Evolutionary conservation across 2,113 vertebrate species (phyloP), one percentile per base, ranked within the genome.

Genomic region (Lamprotornis superbus): DNA sequence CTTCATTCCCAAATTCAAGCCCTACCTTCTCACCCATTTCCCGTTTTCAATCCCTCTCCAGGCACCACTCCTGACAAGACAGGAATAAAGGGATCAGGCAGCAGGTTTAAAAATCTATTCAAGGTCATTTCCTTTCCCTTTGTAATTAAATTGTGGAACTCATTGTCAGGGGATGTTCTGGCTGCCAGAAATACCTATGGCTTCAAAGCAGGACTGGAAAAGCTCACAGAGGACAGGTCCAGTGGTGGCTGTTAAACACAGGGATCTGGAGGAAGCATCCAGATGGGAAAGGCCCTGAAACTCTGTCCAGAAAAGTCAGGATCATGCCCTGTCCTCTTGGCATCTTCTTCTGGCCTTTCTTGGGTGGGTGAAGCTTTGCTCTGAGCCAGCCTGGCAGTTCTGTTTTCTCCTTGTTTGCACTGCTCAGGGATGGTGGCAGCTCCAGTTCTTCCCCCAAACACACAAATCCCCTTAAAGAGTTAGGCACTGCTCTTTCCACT

Each of bases 61-160:
- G 82, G 67, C 85, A 90, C 81, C n/a, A n/a, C 39, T 90, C 71
- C 53, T 87, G 87, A 93, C 87, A 91, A 49, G 49, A 53, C 70
- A 69, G 85, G 92, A 95, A 94, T 71, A 90, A 91, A 90, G 23
- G 78, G 90, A 91, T 94, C 74, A 90, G 67, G 92, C 94, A 96
- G 87, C 67, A 93, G 53, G 90, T 93, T 95, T 83, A 94, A 93
- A 94, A 93, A 76, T 33, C 84, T 64, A 79, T 90, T 63, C 70
- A 60, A 49, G 67, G 82, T 84, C n/a, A 68, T 91, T 93, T 97
- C 90, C 92, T 85, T 79, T 93, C 65, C 87, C 52, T 57, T 53
- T 53, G 15, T 73, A 97, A 95, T 95, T 94, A 83, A 91, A 85
- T 68, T 76, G 90, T 90, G 78, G 87, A 94, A 85, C 78, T 91